Evolutionary conservation across 2,113 vertebrate genomes (phyloP).

Genomic region (Plecotus auritus): DNA sequence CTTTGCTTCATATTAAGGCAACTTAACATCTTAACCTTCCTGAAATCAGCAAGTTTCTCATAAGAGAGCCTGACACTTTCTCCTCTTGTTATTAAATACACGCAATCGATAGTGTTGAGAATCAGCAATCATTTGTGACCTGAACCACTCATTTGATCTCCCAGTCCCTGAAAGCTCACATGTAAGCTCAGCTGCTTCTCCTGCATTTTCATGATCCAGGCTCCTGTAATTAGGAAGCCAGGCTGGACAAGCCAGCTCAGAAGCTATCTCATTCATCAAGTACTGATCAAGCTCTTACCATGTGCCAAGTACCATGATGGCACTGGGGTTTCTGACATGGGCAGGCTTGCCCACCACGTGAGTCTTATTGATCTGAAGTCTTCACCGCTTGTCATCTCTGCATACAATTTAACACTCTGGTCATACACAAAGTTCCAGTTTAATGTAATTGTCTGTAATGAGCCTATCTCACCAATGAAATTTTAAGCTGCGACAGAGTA

Average conservation of each 20-base stretch:
- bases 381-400: not conserved
- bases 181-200: not conserved
- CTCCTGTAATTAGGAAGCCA: not conserved
- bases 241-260: not conserved
- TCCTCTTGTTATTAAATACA: not conserved
- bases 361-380: not conserved
- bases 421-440: not conserved
- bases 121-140: not conserved
- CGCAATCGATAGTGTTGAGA: not conserved
- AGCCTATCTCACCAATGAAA: not conserved
- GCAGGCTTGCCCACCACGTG: not conserved
- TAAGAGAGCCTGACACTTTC: not conserved
- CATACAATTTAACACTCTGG: not conserved
- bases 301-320: rapidly evolving
- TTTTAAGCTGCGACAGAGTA: not conserved
- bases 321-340: not conserved
- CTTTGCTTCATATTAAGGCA: not conserved
- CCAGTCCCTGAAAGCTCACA: not conserved
- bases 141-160: not conserved
- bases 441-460: not conserved
- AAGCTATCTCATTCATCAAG: not conserved
- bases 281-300: no score
- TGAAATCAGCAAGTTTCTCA: not conserved
- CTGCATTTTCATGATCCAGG: not conserved
- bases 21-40: not conserved